Base-by-base conservation (phyloP, 2,888 invertebrate species). In the Polyommatus icarus region DNA sequence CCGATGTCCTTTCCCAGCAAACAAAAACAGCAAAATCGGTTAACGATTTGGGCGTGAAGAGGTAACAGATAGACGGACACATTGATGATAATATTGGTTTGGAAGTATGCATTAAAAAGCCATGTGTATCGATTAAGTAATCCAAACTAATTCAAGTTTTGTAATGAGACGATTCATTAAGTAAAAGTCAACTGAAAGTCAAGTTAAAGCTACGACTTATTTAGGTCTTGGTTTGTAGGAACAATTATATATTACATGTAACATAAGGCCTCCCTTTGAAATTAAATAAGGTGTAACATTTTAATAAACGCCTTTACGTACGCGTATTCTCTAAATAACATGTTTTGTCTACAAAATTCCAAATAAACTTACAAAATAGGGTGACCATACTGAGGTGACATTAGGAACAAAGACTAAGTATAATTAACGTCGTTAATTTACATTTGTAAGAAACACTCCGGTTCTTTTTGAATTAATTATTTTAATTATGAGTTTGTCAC, bases 391-490 rank as follows among this genome's bases (percentile, higher is more conserved):
- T 24, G 59, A 18, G 8, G 10, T 12, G 67, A 29, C 67, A 32
- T 67, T 67, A 67, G 15, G 7, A 67, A 67, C 29, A 29, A 67
- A 67, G 67, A 18, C 29, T 67, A 15, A 67, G 18, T 32, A 67
- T 29, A 67, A 67, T 67, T 67, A 67, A 67, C 15, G 29, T 67
- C 29, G 67, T 67, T 67, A 67, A 67, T 67, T 67, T 67, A 67
- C 67, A 67, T 67, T 67, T 29, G 67, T 32, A 67, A 67, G 67
- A 32, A 61, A 67, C 67, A 29, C 29, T 61, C 67, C 6, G 29
- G 67, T 67, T 67, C 67, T 67, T 67, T 67, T 67, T 32, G 67
- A 67, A 67, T 67, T 67, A 32, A 67, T 67, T 67, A 67, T 67
- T 67, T 67, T 67, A 67, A 67, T 67, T 32, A 67, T 32, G 67